Conservation (phyloP, 37 sponge, comb jelly and placozoan genomes). For the Lycopodina hypogea region DNA sequence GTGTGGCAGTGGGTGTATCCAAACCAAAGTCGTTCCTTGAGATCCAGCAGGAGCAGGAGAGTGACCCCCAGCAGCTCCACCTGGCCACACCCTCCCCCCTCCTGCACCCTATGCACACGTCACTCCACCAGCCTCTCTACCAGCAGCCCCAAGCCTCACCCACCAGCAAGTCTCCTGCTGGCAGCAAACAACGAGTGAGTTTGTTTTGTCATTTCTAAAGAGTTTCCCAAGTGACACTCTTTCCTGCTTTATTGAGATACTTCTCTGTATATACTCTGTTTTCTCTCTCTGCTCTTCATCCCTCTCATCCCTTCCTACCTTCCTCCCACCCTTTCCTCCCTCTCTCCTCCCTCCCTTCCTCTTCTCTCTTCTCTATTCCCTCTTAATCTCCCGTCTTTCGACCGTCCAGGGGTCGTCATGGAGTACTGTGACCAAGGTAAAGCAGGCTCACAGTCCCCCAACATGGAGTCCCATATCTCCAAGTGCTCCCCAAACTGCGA, state of each 20-base stretch:
- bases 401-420: slow-evolving; percentile 11
- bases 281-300: background rate
- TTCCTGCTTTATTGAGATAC: too few species aligned
- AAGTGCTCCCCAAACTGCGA: too few species aligned
- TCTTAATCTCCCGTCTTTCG: background rate
- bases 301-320: background rate
- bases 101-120: background rate
- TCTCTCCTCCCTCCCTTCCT: background rate
- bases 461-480: slow-evolving; percentile 25
- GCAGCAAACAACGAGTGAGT: too few species aligned
- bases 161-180: too few species aligned
- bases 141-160: background rate
- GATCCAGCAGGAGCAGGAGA: slow-evolving; percentile 73
- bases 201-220: too few species aligned
- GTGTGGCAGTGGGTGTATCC: background rate
- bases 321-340: background rate
- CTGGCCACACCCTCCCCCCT: background rate
- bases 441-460: slow-evolving; percentile 17
- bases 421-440: slow-evolving; percentile 32
- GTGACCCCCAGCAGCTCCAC: slow-evolving; percentile 10
- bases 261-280: too few species aligned
- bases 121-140: background rate
- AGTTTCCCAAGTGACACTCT: too few species aligned
- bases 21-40: slow-evolving; percentile 64
- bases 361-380: background rate